These are phyloP conservation scores for Caenorhabditis sp. DNA, from an alignment of 2,888 invertebrate species.

Conservation along the genomic window DNA sequence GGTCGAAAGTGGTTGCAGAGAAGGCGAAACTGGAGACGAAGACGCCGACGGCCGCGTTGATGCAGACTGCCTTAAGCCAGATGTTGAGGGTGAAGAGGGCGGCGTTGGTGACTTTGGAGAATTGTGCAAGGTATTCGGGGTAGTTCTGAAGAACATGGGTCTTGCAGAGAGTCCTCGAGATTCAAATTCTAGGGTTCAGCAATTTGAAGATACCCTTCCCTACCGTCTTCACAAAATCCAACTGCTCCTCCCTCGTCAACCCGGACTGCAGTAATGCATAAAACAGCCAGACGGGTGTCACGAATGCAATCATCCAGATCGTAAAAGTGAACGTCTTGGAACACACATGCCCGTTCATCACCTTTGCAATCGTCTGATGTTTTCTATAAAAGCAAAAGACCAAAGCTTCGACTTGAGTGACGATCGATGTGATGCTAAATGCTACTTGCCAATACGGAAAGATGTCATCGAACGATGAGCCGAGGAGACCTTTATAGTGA, in stretches of 20 bases:
- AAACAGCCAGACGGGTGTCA: conserved; percentile 5
- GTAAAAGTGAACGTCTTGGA: background rate
- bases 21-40: conserved; percentile 6
- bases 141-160: conserved; percentile 30
- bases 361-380: conserved; percentile 47
- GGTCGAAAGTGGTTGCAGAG: conserved; percentile 27
- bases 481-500: conserved; percentile 11
- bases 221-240: conserved; percentile 35
- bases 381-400: conserved; percentile 32
- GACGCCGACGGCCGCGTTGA: background rate
- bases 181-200: background rate
- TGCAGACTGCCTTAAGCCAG: conserved; percentile 20
- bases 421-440: conserved; percentile 16
- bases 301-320: background rate
- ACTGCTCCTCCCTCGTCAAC: conserved; percentile 24
- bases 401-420: conserved; percentile 37
- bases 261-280: conserved; percentile 1
- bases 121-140: conserved; percentile 9
- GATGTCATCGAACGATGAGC: background rate
- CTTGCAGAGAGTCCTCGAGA: background rate
- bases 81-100: conserved; percentile 28
- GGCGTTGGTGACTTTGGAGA: conserved; percentile 13
- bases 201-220: background rate
- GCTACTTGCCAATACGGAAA: conserved; percentile 12
- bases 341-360: conserved; percentile 20